Evolutionary conservation across 1,140 invertebrate species (phyloP).

Genomic region (Meloidogyne chitwoodi): DNA sequence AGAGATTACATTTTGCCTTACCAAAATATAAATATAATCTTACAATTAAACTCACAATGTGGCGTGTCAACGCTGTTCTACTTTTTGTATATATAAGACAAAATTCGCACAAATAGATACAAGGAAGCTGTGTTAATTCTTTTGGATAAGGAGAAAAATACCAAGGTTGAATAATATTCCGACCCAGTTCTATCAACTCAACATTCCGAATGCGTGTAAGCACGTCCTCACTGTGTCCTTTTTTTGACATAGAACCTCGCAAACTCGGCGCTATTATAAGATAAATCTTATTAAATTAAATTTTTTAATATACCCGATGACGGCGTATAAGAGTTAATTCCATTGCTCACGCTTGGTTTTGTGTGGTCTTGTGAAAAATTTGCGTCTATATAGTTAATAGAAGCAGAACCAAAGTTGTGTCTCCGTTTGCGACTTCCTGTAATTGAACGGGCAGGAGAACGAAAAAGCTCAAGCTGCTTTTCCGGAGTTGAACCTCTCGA

Average conservation of each 20-base stretch:
- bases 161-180: slow-evolving; percentile 52
- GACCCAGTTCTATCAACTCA: slow-evolving; percentile 40
- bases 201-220: slow-evolving; percentile 49
- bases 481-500: slow-evolving; percentile 28
- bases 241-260: slow-evolving; percentile 46
- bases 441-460: slow-evolving; percentile 17
- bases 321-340: neutral
- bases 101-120: slow-evolving; percentile 98
- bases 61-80: slow-evolving; percentile 82
- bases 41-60: slow-evolving; percentile 67
- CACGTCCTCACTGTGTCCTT: slow-evolving; percentile 49
- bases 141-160: slow-evolving; percentile 59
- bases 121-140: slow-evolving; percentile 77
- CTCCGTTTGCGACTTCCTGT: slow-evolving; percentile 24
- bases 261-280: slow-evolving; percentile 32
- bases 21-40: neutral
- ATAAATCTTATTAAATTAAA: neutral
- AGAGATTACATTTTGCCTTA: slow-evolving; percentile 78
- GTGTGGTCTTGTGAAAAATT: neutral
- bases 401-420: neutral
- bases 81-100: slow-evolving; percentile 90
- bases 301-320: neutral
- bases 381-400: slow-evolving; percentile 27
- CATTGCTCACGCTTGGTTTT: neutral
- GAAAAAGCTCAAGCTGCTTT: slow-evolving; percentile 12